Percentiles rank a stretch among this genome's conserved stretches.
Evolutionary conservation across 2,888 invertebrate genomes (phyloP).

Genomic region (Drosophila testacea): DNA sequence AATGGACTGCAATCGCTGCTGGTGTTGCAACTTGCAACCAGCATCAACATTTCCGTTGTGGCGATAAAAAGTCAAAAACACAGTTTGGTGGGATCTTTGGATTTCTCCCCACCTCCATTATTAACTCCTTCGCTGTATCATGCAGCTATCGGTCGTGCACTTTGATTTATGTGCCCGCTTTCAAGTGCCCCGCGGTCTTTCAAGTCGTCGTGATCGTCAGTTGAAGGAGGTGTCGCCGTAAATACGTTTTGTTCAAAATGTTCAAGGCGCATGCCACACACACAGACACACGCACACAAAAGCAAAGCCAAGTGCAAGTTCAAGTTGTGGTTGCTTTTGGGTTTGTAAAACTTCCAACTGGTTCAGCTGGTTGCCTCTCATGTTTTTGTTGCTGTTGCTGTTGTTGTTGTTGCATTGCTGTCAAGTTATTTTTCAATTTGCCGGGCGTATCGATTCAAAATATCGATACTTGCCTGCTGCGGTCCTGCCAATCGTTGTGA

Average conservation of each 20-base stretch:
- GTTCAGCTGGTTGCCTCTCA: conserved; percentile 40
- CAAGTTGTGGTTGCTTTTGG: conserved; percentile 38
- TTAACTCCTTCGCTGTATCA: conserved; percentile 28
- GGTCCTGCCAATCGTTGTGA: conserved; percentile 35
- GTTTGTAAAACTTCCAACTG: conserved; percentile 31
- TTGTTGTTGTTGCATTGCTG: conserved; percentile 9
- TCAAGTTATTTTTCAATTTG: conserved; percentile 42
- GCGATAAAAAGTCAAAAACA: conserved; percentile 49
- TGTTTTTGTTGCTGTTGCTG: background rate
- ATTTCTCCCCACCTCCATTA: background rate
- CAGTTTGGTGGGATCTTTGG: background rate
- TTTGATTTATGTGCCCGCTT: conserved; percentile 62
- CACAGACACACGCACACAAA: conserved; percentile 15
- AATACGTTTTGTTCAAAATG: conserved; percentile 56
- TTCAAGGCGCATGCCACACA: conserved; percentile 37
- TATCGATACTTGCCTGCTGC: conserved; percentile 25
- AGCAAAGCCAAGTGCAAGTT: conserved; percentile 48
- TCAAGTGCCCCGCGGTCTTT: conserved; percentile 47
- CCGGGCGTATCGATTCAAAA: conserved; percentile 25
- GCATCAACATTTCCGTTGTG: conserved; percentile 54
- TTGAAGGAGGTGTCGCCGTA: conserved; percentile 50
- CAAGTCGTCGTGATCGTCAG: conserved; percentile 39
- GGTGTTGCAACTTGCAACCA: conserved; percentile 27
- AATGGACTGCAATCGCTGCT: conserved; percentile 48
- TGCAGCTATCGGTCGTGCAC: conserved; percentile 41